Base-by-base conservation (phyloP, 2,888 invertebrate species). In the Erynnis tages region DNA sequence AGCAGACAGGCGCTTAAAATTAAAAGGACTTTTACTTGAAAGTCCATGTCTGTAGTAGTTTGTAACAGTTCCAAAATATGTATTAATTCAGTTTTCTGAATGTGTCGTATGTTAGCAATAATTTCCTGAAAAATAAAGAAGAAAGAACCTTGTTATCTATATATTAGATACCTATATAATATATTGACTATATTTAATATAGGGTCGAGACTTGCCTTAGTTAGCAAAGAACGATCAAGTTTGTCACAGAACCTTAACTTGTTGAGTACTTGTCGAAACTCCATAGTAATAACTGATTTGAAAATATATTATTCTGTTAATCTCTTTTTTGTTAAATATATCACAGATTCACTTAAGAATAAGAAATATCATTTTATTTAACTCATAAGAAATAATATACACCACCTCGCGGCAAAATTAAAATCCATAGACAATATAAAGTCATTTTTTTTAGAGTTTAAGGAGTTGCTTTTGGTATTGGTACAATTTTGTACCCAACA, bases 11-110 rank as follows among this genome's bases (percentile, higher is more conserved):
- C 62, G 8, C 79, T 73, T 50, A 87, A 60, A 11, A 75, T 60
- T 17, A 73, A 72, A 59, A 82, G 72, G 55, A 82, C 38, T 67
- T 78, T 79, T 14, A 71, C 57, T 65, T 77, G 71, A 30, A 73
- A 47, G 35, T 76, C 68, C 5, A 61, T 53, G 41, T 85, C 73
- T 17, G 65, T 57, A 6, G 67, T 70, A 10, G 59, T 62, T 44
- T 67, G 66, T 38, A 84, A 53, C 27, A 76, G 54, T 56, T 79
- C 76, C 43, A 86, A 55, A 14, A 77, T 52, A 38, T 58, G 57
- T 41, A 62, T 53, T 41, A 82, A 49, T 56, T 80, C 68, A 14
- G 54, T 55, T 62, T 29, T 27, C 2, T 32, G 34, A 21, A 43
- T 10, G 13, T 43, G n/a, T 5, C 6, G 34, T 14, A 50, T 35